Evolutionary conservation across 2,113 vertebrate species (phyloP).

Genomic region (Mirza zaza): DNA sequence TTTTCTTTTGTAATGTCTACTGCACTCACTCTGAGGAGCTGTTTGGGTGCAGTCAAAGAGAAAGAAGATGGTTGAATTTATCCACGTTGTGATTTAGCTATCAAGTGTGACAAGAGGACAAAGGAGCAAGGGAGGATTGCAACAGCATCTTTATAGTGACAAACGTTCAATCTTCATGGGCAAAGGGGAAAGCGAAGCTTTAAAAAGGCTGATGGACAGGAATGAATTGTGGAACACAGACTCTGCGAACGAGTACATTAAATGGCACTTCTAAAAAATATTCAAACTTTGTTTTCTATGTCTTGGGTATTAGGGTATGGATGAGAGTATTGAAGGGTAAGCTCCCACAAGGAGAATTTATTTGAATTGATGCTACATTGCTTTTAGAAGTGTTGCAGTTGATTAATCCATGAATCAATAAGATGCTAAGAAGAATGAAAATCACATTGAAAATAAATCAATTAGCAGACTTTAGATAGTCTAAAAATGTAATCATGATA

Average conservation of each 20-base stretch:
- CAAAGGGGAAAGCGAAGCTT: background rate
- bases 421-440: slow-evolving; percentile 48
- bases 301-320: background rate
- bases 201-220: background rate
- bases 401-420: slow-evolving; percentile 52
- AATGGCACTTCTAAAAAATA: background rate
- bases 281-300: background rate
- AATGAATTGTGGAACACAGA: background rate
- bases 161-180: background rate
- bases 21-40: background rate
- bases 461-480: slow-evolving; percentile 29
- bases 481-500: slow-evolving; percentile 47
- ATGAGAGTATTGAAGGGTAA: background rate
- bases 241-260: background rate
- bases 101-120: background rate
- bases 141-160: background rate
- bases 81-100: background rate
- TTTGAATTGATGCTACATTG: background rate
- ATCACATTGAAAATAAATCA: slow-evolving; percentile 61
- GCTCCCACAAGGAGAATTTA: background rate
- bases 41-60: background rate
- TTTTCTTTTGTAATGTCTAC: background rate
- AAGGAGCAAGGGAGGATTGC: background rate
- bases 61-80: background rate
- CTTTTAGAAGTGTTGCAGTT: slow-evolving; percentile 47